Evolutionary conservation across 30 jellyfish, hydroid and myxozoan genomes (phyloP), one percentile per base, ranked within the genome.

Genomic region (Morbakka virulenta): DNA sequence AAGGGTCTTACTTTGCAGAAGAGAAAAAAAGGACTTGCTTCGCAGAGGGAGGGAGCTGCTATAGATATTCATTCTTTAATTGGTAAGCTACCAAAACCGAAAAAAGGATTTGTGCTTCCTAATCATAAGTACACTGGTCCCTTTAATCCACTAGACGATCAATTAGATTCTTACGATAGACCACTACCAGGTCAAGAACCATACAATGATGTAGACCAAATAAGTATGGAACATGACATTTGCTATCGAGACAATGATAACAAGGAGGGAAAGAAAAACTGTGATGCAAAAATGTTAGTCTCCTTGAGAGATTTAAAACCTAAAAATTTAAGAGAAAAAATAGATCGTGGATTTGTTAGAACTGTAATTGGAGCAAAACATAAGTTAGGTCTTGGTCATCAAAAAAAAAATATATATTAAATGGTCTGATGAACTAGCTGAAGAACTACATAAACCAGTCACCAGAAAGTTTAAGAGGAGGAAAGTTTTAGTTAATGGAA

Each of bases 401-500:
- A 4, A 4, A 4, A 53, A 53, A 53, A 53, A 53, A 53, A 21
- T n/a, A 11, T 3, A n/a, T 3, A 31, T 31, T 6, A 34, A n/a
- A 12, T 69, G 81, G 81, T n/a, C 17, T 31, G 28, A 26, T 4
- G 76, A 69, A 34, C 67, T 65, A 22, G 67, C 77, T 4, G 50
- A 69, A 21, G 50, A 26, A 4, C 51, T 69, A 28, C 81, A 69
- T 75, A 31, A 69, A 29, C 81, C 81, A 12, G 14, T 35, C 11
- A 26, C 4, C 14, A n/a, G n/a, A n/a, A n/a, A n/a, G n/a, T n/a
- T n/a, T n/a, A n/a, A n/a, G n/a, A n/a, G n/a, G n/a, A n/a, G 36
- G 31, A 24, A 69, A 69, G 6, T 69, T 69, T 69, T n/a, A 69
- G 81, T 69, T 12, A 27, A 34, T 35, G 20, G 27, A 6, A 69